Evolutionary conservation across 2,888 invertebrate species (phyloP).

Genomic region (Biston stratarius): DNA sequence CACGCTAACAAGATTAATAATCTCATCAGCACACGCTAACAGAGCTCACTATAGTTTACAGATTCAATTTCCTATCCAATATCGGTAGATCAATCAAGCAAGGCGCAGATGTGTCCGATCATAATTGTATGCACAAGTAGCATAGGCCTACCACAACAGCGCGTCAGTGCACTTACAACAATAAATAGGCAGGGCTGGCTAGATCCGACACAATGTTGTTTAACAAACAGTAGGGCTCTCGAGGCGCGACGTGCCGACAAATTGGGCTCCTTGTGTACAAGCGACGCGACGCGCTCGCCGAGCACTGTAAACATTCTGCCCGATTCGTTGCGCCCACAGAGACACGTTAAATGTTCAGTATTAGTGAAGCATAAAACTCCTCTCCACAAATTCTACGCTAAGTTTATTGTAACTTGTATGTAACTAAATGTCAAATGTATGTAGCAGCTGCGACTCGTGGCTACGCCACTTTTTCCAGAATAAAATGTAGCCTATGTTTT

Average conservation of each 20-base stretch:
- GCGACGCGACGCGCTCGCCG: conserved; percentile 25
- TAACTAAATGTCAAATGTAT: too few relatives aligned
- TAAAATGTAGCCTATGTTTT: too few relatives aligned
- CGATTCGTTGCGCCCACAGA: conserved; percentile 36
- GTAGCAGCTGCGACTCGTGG: too few relatives aligned
- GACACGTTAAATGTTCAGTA: conserved; percentile 1
- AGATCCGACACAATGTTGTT: conserved; percentile 59
- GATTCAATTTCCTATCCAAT: conserved; percentile 35
- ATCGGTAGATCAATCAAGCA: conserved; percentile 37
- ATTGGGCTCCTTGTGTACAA: conserved; percentile 57
- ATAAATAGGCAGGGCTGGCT: conserved; percentile 54
- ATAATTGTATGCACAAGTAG: conserved; percentile 43
- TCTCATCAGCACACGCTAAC: conserved; percentile 13
- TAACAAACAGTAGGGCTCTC: conserved; percentile 58
- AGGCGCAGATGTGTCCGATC: conserved; percentile 46
- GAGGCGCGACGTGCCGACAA: conserved; percentile 54
- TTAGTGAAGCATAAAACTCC: too few relatives aligned
- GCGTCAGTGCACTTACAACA: conserved; percentile 52
- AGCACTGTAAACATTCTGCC: conserved; percentile 39
- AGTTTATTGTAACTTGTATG: too few relatives aligned
- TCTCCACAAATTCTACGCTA: too few relatives aligned
- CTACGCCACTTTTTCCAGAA: too few relatives aligned
- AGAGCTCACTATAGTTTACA: conserved; percentile 26
- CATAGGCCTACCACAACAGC: conserved; percentile 45
- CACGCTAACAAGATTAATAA: conserved; percentile 21